phyloP scores from a whole-genome alignment of 2,888 invertebrate genomes.

The Lithodes maja region DNA sequence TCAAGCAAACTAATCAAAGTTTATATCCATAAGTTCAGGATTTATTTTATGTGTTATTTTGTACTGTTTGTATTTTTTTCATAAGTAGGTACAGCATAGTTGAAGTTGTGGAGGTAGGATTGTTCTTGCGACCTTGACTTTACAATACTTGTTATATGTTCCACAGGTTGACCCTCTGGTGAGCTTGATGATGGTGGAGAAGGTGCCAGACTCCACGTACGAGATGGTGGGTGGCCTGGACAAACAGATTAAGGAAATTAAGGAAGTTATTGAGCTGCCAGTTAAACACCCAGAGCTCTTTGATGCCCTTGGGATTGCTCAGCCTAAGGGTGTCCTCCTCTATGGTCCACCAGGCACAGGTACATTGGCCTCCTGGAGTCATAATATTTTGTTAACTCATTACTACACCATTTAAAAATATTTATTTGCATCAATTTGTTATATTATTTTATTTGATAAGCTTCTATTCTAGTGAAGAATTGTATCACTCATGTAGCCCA shows the following conservation, averaged over 20 bases:
- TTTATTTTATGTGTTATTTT: no score
- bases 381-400: neutral
- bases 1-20: no score
- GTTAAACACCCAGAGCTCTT: constrained; percentile 99
- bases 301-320: constrained; percentile 98
- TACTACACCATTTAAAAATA: neutral
- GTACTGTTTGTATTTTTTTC: no score
- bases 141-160: neutral
- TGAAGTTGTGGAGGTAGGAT: no score
- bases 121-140: no score
- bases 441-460: no score
- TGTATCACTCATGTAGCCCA: no score
- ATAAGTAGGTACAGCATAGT: no score
- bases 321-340: constrained; percentile 97
- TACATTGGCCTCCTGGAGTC: constrained; percentile 53
- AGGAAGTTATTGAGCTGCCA: constrained; percentile 99
- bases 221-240: constrained; percentile 99
- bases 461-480: no score
- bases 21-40: no score
- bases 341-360: constrained; percentile 97
- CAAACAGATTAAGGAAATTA: constrained; percentile 99
- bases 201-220: constrained; percentile 99
- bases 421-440: neutral
- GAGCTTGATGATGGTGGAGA: constrained; percentile 99
- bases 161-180: constrained; percentile 94